Evolutionary conservation across 2,113 vertebrate genomes (phyloP).

Genomic region (Grallaria varia): DNA sequence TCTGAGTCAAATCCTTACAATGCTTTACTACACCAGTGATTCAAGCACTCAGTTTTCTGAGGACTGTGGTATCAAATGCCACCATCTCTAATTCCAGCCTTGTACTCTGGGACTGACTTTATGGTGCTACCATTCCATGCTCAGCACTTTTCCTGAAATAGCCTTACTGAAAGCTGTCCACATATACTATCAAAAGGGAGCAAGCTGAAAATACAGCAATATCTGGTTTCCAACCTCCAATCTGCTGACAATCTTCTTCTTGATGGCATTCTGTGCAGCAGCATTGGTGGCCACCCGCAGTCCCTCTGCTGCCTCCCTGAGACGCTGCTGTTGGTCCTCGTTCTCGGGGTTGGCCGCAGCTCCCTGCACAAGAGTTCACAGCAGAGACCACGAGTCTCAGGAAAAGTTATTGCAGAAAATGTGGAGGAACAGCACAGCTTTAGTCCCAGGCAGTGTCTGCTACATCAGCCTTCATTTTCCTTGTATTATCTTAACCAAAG

Average conservation of each 20-base stretch:
- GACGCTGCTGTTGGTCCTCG: slow-evolving; percentile 94
- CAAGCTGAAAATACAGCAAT: background rate
- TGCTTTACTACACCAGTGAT: background rate
- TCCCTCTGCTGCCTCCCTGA: slow-evolving; percentile 94
- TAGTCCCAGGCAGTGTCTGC: background rate
- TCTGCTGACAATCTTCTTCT: slow-evolving; percentile 96
- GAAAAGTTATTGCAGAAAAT: background rate
- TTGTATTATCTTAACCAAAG: background rate
- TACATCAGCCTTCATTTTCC: background rate
- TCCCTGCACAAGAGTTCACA: slow-evolving; percentile 75
- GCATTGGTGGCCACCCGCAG: slow-evolving; percentile 95
- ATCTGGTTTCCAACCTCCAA: slow-evolving; percentile 82
- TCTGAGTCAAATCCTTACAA: background rate
- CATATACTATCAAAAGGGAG: background rate
- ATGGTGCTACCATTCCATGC: rapidly evolving
- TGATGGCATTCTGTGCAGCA: slow-evolving; percentile 96
- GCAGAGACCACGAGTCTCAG: background rate
- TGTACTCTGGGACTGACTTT: background rate
- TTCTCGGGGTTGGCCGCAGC: slow-evolving; percentile 97
- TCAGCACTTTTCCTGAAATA: background rate
- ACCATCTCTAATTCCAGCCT: background rate
- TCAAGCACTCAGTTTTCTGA: background rate
- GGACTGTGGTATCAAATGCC: background rate
- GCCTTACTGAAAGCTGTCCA: background rate
- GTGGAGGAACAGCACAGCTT: background rate